phyloP scores from a whole-genome alignment of 37 sponge, comb jelly and placozoan genomes.

The Lycopodina hypogea region DNA sequence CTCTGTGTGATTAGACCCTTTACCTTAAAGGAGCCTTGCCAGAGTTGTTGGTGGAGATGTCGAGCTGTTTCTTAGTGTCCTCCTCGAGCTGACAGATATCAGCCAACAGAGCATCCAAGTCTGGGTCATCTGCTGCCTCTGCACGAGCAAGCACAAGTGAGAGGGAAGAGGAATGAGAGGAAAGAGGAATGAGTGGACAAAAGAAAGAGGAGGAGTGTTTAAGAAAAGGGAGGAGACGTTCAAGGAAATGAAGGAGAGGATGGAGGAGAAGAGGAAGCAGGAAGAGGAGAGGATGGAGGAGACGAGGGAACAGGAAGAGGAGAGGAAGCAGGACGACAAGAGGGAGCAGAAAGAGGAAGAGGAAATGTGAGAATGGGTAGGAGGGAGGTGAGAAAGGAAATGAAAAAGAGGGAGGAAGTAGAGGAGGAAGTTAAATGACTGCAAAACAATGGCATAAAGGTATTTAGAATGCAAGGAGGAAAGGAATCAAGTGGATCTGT shows the following conservation, averaged over 20 bases:
- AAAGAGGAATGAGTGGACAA: no score
- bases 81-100: constrained; percentile 68
- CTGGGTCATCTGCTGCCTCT: constrained; percentile 66
- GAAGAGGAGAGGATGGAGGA: background rate
- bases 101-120: constrained; percentile 64
- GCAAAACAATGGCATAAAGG: background rate
- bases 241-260: background rate
- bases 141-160: background rate
- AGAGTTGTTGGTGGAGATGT: background rate
- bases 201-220: background rate
- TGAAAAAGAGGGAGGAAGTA: background rate
- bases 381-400: no score
- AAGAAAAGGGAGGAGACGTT: background rate
- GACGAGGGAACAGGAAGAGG: constrained; percentile 2
- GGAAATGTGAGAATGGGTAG: background rate
- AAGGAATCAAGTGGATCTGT: no score
- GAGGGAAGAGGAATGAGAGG: constrained; percentile 2
- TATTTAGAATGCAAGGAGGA: no score
- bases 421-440: constrained; percentile 10
- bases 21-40: background rate
- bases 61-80: constrained; percentile 61
- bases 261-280: no score
- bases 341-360: background rate
- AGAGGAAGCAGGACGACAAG: constrained; percentile 2
- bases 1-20: background rate